Evolutionary conservation across 2,888 invertebrate species (phyloP).

Genomic region (Drosophila tanythrix): DNA sequence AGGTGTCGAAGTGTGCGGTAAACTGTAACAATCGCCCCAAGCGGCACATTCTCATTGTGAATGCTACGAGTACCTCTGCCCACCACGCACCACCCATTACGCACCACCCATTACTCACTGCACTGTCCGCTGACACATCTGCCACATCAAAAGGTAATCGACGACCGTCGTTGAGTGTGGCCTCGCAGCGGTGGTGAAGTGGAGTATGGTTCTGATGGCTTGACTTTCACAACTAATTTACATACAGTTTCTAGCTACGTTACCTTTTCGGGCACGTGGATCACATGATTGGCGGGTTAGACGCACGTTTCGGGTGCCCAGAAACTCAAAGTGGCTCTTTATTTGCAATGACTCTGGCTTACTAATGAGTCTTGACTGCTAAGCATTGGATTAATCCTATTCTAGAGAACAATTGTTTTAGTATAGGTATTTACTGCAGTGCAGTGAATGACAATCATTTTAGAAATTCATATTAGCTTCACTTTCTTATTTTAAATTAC

Average conservation of each 20-base stretch:
- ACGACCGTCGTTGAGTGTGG: conserved; percentile 38
- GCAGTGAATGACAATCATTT: not conserved
- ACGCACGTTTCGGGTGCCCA: conserved; percentile 31
- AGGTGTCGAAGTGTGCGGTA: conserved; percentile 72
- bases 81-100: not conserved
- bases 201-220: not conserved
- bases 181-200: conserved; percentile 24
- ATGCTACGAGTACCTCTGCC: conserved; percentile 4
- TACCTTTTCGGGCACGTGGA: conserved; percentile 67
- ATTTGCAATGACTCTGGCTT: conserved; percentile 13
- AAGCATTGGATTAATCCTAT: not conserved
- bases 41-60: conserved; percentile 64
- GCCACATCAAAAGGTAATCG: conserved; percentile 80
- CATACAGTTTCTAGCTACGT: conserved; percentile 52
- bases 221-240: conserved; percentile 70
- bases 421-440: not conserved
- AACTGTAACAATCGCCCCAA: conserved; percentile 66
- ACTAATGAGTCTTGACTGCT: not conserved
- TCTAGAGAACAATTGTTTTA: not conserved
- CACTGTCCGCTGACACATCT: conserved; percentile 25
- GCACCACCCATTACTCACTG: not conserved
- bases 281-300: conserved; percentile 36
- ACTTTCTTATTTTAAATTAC: too few relatives aligned
- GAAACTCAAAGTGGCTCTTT: conserved; percentile 5
- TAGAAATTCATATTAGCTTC: not conserved